Conservation (phyloP, 2,797 vertebrate species). For the Notolabrus celidotus region DNA sequence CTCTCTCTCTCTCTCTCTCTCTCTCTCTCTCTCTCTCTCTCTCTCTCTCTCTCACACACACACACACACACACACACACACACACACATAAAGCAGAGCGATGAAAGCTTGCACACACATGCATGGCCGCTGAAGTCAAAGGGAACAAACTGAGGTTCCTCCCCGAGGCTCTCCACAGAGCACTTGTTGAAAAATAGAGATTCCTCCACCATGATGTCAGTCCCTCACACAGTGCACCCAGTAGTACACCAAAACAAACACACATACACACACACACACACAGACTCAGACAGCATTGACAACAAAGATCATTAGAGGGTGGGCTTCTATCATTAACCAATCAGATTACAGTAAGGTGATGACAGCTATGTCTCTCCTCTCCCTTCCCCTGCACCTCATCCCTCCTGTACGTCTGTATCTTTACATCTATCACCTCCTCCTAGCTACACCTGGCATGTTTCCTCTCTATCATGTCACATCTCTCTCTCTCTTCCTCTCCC, state of each 20-base stretch:
- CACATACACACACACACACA: slow-evolving; percentile 12
- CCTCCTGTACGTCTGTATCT: slow-evolving; percentile 35
- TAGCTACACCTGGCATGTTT: slow-evolving; percentile 50
- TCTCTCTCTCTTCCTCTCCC: slow-evolving; percentile 13
- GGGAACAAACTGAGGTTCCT: slow-evolving; percentile 46
- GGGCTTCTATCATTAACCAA: slow-evolving; percentile 46
- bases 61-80: too few species aligned
- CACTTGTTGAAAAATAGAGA: slow-evolving; percentile 56
- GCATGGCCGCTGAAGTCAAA: slow-evolving; percentile 40
- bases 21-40: not conserved
- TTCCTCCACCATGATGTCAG: slow-evolving; percentile 70
- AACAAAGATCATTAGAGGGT: slow-evolving; percentile 49
- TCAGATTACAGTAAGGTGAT: slow-evolving; percentile 35
- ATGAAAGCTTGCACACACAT: slow-evolving; percentile 45
- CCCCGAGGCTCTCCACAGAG: slow-evolving; percentile 38
- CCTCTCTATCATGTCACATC: slow-evolving; percentile 44
- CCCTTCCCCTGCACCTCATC: slow-evolving; percentile 41
- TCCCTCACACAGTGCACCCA: slow-evolving; percentile 33
- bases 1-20: not conserved
- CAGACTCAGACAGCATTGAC: too few species aligned
- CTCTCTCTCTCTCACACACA: not conserved
- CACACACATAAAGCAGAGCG: not conserved
- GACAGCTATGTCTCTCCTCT: slow-evolving; percentile 21
- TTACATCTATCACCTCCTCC: slow-evolving; percentile 45
- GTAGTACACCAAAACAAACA: slow-evolving; percentile 5